Conservation (phyloP, 2,888 invertebrate genomes). For the Melieria omissa region DNA sequence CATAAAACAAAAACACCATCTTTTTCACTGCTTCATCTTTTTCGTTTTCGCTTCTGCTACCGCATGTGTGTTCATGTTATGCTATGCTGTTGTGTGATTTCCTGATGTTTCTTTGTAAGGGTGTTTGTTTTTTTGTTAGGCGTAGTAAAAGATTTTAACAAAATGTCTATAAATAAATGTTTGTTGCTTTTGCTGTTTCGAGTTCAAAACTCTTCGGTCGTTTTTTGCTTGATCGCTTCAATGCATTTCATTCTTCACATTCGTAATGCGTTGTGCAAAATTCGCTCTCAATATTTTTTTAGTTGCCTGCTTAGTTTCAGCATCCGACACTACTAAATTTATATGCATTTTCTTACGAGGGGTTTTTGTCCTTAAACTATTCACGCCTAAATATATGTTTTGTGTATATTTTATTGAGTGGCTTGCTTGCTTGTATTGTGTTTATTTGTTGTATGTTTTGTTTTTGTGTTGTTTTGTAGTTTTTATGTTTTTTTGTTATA, state of each 20-base stretch:
- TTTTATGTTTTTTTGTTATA: conserved; percentile 22
- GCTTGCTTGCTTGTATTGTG: conserved; percentile 10
- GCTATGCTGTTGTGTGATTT: too few species aligned
- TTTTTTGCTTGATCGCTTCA: conserved; percentile 3
- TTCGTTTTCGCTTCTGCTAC: too few species aligned
- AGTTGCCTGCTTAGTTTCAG: neutral
- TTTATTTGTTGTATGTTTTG: conserved; percentile 14
- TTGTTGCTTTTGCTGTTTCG: neutral
- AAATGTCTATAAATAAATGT: too few species aligned
- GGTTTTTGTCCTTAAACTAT: conserved; percentile 31
- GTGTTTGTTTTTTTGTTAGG: too few species aligned
- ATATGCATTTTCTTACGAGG: conserved; percentile 17
- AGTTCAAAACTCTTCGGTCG: neutral
- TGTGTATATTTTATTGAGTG: conserved; percentile 12
- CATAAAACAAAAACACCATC: neutral
- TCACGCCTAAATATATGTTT: conserved; percentile 25
- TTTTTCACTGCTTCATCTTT: neutral
- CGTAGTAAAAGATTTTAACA: too few species aligned
- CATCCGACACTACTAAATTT: conserved; percentile 20
- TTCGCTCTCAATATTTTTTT: neutral
- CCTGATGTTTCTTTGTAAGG: too few species aligned
- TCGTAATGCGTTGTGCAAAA: conserved; percentile 5
- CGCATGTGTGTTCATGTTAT: too few species aligned
- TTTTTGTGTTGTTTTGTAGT: conserved; percentile 17
- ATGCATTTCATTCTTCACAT: neutral